Percentiles rank a stretch among this genome's conserved stretches.
Conservation (phyloP, 92 coral and sea anemone species). For the Phenganax marumi region DNA sequence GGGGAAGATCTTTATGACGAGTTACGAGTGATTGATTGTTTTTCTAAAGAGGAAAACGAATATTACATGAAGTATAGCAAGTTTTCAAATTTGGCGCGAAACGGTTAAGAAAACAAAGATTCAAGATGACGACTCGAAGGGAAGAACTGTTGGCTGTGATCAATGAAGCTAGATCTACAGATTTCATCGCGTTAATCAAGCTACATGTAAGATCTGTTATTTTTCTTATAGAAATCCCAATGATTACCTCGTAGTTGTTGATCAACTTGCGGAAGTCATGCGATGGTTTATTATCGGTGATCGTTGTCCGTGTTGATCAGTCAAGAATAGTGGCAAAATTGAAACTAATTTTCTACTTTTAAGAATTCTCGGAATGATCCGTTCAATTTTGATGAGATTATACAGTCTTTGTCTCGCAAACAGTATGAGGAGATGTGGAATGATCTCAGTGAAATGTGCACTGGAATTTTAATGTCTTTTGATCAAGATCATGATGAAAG, state of each 20-base stretch:
- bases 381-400: conserved; percentile 77
- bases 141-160: conserved; percentile 34
- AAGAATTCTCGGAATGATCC: conserved; percentile 87
- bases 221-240: not conserved
- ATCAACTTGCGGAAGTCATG: not conserved
- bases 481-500: conserved; percentile 46
- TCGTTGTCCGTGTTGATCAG: no score
- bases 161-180: conserved; percentile 12
- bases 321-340: not conserved
- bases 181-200: conserved; percentile 70
- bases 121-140: conserved; percentile 18
- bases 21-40: no score
- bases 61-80: conserved; percentile 30
- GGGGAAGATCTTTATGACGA: no score
- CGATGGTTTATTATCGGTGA: not conserved
- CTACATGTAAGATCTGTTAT: conserved; percentile 66
- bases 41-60: not conserved
- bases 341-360: conserved; percentile 5
- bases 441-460: conserved; percentile 65
- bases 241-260: not conserved
- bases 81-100: conserved; percentile 31
- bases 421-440: conserved; percentile 82
- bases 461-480: conserved; percentile 48
- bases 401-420: conserved; percentile 77
- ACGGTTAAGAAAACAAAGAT: not conserved